Evolutionary conservation across 2,113 vertebrate species (phyloP).

Genomic region (Epinephelus fuscoguttatus): DNA sequence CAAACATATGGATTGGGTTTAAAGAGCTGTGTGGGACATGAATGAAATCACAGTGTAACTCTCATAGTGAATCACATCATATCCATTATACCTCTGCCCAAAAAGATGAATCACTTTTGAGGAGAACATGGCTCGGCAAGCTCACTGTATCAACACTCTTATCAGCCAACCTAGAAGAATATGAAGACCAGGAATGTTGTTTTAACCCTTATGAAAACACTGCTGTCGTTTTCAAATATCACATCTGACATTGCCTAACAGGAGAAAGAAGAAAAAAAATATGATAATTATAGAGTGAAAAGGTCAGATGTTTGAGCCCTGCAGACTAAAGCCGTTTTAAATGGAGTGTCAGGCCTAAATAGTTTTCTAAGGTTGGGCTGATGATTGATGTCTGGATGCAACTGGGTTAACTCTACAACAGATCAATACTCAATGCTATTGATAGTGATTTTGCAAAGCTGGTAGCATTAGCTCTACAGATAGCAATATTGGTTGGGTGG

Average conservation of each 20-base stretch:
- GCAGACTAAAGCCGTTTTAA: background rate
- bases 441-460: background rate
- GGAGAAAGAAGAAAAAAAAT: background rate
- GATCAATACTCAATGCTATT: background rate
- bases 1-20: background rate
- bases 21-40: background rate
- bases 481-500: background rate
- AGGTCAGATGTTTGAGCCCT: background rate
- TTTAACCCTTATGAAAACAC: constrained; percentile 24
- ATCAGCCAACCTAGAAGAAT: constrained; percentile 22
- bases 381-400: background rate
- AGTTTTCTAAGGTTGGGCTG: background rate
- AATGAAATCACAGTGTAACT: background rate
- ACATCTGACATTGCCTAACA: background rate
- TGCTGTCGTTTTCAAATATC: background rate
- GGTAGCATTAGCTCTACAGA: background rate
- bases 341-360: no score
- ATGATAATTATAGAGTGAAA: background rate
- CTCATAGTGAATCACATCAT: background rate
- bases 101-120: constrained; percentile 22
- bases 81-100: background rate
- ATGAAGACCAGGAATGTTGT: constrained; percentile 10
- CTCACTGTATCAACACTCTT: constrained; percentile 30
- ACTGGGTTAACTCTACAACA: background rate
- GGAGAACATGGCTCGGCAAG: constrained; percentile 8